Base-by-base conservation (phyloP, 2,888 invertebrate genomes). In the Rhamnusium bicolor region DNA sequence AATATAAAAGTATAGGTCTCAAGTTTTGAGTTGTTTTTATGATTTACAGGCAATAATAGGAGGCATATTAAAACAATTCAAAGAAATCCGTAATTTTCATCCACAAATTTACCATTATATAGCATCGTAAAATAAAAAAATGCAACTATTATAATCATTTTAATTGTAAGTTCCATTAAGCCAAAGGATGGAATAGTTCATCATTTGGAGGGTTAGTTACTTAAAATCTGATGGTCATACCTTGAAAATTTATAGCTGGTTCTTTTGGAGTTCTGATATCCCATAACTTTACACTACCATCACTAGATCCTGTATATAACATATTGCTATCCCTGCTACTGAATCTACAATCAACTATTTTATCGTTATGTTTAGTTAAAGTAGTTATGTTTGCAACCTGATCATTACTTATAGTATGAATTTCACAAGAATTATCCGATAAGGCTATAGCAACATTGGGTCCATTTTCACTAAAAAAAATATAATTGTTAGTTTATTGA, bases 221-320 rank as follows among this genome's bases (percentile, higher is more conserved):
- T n/a, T n/a, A n/a, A n/a, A n/a, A n/a, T n/a, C n/a, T n/a, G n/a
- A n/a, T 19, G 24, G n/a, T 12, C 21, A 53, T 71, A 79, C 80
- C 80, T 71, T 21, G 67, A 76, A 81, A 84, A 47, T 71, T 67
- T 60, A 73, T 12, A 51, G 65, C 72, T 60, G 73, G 61, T 47
- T 89, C 87, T 56, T 87, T 90, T 69, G 90, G 89, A 0, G 88
- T 87, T 82, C 94, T 87, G 1, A 92, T 88, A 85, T 94, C 94
- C 91, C 92, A 93, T 63, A 92, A 83, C 80, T 90, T 91, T 29
- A 94, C 87, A 19, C 85, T 78, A 0, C 93, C 92, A 84, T 92
- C 90, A 53, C 87, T 86, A 0, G 91, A 91, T 0, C 90, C 89
- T 0, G 91, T 90, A 82, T 92, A 93, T 19, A 94, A 79, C 54